Evolutionary conservation across 1,140 invertebrate genomes (phyloP), one percentile per base, ranked within the genome.

Genomic region (Heterodera carotae): DNA sequence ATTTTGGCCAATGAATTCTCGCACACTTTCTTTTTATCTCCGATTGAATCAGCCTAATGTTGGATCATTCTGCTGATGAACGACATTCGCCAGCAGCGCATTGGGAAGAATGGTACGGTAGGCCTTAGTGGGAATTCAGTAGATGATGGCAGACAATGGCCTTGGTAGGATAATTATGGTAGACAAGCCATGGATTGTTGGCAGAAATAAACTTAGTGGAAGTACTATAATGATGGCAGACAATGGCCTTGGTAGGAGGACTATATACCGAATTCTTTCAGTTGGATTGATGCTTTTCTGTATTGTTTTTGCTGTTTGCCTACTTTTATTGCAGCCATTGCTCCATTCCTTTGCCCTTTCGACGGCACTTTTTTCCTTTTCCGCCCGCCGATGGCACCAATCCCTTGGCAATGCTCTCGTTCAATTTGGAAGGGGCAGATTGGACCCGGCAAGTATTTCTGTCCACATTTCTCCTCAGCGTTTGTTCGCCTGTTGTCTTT

Each of bases 261-360:
- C n/a, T n/a, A n/a, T n/a, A n/a, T n/a, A n/a, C n/a, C n/a, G n/a
- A n/a, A n/a, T 10, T 29, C 1, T 75, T 34, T 75, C 29, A 76
- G 76, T 60, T 78, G 76, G 76, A n/a, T 53, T 8, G 78, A 79
- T 31, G 62, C 66, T 10, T 78, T 79, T 39, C 31, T 81, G 12
- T 80, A 78, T 62, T 67, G 78, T 33, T 59, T 6, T 36, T 27
- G 77, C 78, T 80, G 5, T 72, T 43, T 78, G 80, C 29, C 29
- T 7, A 66, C 62, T 66, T 29, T 34, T 25, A 0, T 4, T 66
- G n/a, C 62, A 0, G 29, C 25, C 27, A 66, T n/a, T 36, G 78
- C 22, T 39, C 77, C 43, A 22, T 33, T 10, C 29, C 27, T 33
- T 71, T 31, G 48, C 25, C 69, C 43, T 56, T 31, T 31, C 48